A percentile compares a stretch with the other conserved stretches of the same genome.
Conservation (phyloP, 2,113 vertebrate species). For the Micromys minutus region DNA sequence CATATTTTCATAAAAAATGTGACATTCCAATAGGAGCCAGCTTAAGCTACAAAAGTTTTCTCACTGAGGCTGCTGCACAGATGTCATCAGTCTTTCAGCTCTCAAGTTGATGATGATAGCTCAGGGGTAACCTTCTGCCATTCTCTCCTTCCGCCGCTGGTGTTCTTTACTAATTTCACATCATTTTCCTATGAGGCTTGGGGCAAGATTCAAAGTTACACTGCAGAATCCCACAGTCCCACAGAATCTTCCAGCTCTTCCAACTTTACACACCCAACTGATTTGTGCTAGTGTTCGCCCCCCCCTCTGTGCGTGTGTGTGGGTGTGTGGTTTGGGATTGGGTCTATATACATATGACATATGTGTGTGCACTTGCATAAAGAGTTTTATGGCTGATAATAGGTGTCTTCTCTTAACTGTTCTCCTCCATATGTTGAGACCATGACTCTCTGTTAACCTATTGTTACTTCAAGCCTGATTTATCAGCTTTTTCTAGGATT, state of each 20-base stretch:
- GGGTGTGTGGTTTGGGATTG: too few relatives aligned
- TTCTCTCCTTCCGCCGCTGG: background rate
- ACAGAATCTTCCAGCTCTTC: background rate
- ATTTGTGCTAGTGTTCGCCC: too few relatives aligned
- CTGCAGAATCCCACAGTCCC: background rate
- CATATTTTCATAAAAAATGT: conserved; percentile 24
- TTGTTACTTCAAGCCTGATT: background rate
- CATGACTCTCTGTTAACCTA: background rate
- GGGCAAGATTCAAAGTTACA: background rate
- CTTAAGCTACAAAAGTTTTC: background rate
- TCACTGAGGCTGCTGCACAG: background rate
- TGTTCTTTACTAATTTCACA: background rate
- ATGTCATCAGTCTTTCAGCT: background rate
- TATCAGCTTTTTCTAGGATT: background rate
- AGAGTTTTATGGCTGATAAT: background rate
- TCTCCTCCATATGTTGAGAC: too few relatives aligned
- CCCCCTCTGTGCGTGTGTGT: background rate
- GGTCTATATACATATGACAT: background rate
- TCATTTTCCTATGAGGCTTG: background rate
- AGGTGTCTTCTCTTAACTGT: background rate
- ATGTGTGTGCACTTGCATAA: background rate
- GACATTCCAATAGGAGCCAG: conserved; percentile 21
- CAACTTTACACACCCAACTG: background rate
- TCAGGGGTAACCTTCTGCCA: background rate
- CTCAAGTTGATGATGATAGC: background rate